Conservation (phyloP, 2,113 vertebrate genomes). For the Seriola rivoliana region DNA sequence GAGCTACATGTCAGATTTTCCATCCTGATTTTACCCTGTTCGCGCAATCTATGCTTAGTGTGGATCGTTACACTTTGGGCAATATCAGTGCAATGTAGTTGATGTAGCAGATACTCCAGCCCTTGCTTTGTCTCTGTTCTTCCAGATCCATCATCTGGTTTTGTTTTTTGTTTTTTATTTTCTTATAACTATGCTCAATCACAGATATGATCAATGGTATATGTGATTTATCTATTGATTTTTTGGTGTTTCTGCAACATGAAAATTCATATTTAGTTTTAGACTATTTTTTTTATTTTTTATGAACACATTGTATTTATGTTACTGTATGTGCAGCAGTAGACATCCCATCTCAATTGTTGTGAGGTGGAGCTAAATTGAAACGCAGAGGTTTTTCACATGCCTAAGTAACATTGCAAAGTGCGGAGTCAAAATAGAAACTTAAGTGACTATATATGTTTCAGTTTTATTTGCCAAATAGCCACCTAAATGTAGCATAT, state of each 20-base stretch:
- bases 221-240: not conserved
- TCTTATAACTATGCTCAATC: not conserved
- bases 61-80: not conserved
- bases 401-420: not conserved
- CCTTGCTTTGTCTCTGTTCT: not conserved
- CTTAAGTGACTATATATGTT: not conserved
- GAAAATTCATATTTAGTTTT: not conserved
- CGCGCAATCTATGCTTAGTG: not conserved
- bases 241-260: not conserved
- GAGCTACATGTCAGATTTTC: constrained; percentile 2
- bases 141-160: constrained; percentile 6
- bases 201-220: constrained; percentile 6
- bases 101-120: not conserved
- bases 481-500: not conserved
- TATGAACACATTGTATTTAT: no score
- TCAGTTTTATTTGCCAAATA: not conserved
- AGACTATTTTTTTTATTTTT: not conserved
- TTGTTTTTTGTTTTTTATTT: not conserved
- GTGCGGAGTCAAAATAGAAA: not conserved
- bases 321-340: no score
- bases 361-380: not conserved
- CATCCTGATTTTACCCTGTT: not conserved
- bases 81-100: constrained; percentile 6
- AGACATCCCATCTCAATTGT: not conserved
- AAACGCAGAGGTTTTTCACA: not conserved